Evolutionary conservation across 2,113 vertebrate species (phyloP), one percentile per base, ranked within the genome.

Genomic region (Dolichallabes microphthalmus): DNA sequence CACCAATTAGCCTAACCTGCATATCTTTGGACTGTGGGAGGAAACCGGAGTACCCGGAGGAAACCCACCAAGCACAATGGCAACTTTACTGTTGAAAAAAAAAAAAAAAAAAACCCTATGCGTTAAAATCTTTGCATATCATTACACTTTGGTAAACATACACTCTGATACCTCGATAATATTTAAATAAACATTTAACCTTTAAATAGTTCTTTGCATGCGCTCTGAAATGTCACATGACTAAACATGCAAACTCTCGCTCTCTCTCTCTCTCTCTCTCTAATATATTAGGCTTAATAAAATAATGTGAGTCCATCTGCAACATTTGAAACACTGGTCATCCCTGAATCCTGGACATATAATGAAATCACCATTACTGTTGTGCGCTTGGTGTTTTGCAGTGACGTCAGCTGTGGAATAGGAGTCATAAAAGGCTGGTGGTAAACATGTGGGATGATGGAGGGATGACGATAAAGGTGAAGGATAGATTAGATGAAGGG

Each of bases 401-500:
- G n/a, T 55, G 52, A 77, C 52, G 52, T 63, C 39, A 35, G 61
- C 61, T 66, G 4, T 0, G 15, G 17, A 53, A 30, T 2, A 82
- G n/a, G 63, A 82, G 45, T 68, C 39, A n/a, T 15, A 6, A n/a
- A 45, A 20, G 58, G 57, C 39, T 22, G 17, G 61, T 68, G 53
- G 82, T 32, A 58, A 58, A 83, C 55, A 57, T 71, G 30, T 73
- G 74, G 58, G 55, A 61, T 63, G 84, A 79, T 79, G 32, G 20
- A 64, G 19, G 17, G 32, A 58, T 80, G 77, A 68, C 57, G 20
- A 25, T 25, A 71, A 80, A 52, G 1, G 17, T 76, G 69, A 53
- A 7, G 64, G 74, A 39, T 58, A 53, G 80, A 85, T 87, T 85
- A 85, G 71, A 82, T 89, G 82, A 91, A 80, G 71, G 80, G 78